These are phyloP conservation scores for Motacilla alba DNA, from an alignment of 2,113 vertebrate species.

Conservation along the genomic window DNA sequence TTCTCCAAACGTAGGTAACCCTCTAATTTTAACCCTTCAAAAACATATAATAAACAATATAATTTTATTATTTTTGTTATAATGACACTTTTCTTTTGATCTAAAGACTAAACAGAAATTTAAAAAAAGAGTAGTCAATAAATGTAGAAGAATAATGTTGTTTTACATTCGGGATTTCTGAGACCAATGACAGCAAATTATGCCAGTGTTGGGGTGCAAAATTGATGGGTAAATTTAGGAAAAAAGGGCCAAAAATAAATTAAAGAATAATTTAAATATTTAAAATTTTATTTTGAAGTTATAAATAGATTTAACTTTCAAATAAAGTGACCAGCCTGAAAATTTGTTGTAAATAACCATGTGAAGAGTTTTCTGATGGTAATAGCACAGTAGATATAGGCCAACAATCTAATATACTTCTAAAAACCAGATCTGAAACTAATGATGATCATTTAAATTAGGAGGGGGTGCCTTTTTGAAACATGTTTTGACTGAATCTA, in stretches of 20 bases:
- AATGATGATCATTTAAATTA: background rate
- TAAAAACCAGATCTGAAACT: background rate
- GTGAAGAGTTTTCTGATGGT: background rate
- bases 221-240: background rate
- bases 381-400: background rate
- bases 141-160: background rate
- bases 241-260: background rate
- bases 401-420: background rate
- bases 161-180: background rate
- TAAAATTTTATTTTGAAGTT: background rate
- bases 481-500: background rate
- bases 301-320: background rate
- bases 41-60: background rate
- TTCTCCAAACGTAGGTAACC: background rate
- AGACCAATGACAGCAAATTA: background rate
- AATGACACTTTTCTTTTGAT: background rate
- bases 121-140: background rate
- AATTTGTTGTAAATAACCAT: background rate
- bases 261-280: background rate
- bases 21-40: background rate
- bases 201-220: background rate
- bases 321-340: background rate
- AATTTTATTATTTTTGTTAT: background rate
- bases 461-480: background rate
- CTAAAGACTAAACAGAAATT: background rate